Conservation (phyloP, 2,113 vertebrate species). For the Platichthys stellatus region DNA sequence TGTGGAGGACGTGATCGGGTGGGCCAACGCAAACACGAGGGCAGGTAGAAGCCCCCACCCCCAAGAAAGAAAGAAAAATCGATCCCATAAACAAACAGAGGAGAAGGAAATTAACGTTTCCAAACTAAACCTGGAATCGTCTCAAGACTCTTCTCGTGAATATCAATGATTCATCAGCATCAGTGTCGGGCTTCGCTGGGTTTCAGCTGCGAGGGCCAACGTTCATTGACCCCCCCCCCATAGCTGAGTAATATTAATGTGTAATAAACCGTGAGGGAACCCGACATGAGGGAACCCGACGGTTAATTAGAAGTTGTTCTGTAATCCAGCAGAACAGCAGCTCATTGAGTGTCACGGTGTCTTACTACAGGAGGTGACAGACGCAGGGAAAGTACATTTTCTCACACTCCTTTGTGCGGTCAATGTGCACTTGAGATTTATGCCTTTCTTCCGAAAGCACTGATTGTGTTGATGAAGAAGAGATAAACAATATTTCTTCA, state of each 20-base stretch:
- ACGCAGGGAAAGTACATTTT: neutral
- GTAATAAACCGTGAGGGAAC: conserved; percentile 36
- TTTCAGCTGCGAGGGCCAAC: conserved; percentile 47
- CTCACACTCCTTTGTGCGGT: neutral
- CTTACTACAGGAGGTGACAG: no score
- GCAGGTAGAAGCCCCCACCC: neutral
- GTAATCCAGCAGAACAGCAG: conserved; percentile 38
- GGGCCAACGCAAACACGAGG: neutral
- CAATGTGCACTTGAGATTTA: neutral
- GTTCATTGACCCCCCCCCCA: conserved; percentile 23
- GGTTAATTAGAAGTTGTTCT: conserved; percentile 47
- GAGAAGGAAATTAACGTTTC: neutral
- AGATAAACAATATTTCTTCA: no score
- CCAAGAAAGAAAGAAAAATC: neutral
- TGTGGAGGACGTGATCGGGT: conserved; percentile 30
- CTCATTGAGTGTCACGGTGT: conserved; percentile 2
- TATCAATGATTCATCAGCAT: conserved; percentile 54
- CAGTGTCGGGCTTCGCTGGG: conserved; percentile 43
- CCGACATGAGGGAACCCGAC: neutral
- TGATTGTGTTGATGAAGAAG: no score
- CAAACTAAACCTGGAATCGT: neutral
- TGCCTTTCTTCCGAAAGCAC: no score
- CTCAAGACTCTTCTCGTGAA: neutral
- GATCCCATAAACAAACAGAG: neutral
- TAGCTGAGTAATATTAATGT: conserved; percentile 42